Percentiles rank a stretch among this genome's conserved stretches.
Evolutionary conservation across 2,797 vertebrate species (phyloP).

Genomic region (Tolypeutes matacus): DNA sequence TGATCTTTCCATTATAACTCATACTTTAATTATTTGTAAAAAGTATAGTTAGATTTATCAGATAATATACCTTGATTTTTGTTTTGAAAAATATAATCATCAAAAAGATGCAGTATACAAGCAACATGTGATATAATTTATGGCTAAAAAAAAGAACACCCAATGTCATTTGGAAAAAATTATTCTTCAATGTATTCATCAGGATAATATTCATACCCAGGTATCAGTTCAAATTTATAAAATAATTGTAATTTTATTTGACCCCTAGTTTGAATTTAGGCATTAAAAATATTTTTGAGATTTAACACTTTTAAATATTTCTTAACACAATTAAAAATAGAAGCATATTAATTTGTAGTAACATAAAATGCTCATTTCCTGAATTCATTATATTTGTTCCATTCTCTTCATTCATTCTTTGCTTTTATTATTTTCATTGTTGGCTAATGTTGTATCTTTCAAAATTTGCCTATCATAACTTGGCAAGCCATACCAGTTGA

Average conservation of each 20-base stretch:
- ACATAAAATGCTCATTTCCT: background rate
- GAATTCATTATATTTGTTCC: background rate
- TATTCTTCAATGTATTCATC: background rate
- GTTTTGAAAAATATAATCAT: background rate
- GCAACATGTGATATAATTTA: background rate
- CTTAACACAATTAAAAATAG: slow-evolving; percentile 7
- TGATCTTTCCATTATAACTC: background rate
- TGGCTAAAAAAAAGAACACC: background rate
- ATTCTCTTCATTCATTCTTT: background rate
- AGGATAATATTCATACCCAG: background rate
- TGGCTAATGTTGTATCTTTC: background rate
- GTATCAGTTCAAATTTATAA: background rate
- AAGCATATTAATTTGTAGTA: background rate
- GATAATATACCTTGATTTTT: background rate
- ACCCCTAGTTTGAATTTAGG: background rate
- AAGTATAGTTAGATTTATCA: background rate
- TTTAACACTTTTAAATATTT: slow-evolving; percentile 1
- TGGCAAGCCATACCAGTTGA: slow-evolving; percentile 3
- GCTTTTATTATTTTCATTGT: background rate
- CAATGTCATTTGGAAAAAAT: background rate
- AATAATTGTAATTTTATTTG: background rate
- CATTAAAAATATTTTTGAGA: background rate
- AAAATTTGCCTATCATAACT: background rate
- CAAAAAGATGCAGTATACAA: background rate
- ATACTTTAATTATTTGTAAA: background rate